Evolutionary conservation across 2,888 invertebrate species (phyloP), one percentile per base, ranked within the genome.

Genomic region (Aethes cnicana): DNA sequence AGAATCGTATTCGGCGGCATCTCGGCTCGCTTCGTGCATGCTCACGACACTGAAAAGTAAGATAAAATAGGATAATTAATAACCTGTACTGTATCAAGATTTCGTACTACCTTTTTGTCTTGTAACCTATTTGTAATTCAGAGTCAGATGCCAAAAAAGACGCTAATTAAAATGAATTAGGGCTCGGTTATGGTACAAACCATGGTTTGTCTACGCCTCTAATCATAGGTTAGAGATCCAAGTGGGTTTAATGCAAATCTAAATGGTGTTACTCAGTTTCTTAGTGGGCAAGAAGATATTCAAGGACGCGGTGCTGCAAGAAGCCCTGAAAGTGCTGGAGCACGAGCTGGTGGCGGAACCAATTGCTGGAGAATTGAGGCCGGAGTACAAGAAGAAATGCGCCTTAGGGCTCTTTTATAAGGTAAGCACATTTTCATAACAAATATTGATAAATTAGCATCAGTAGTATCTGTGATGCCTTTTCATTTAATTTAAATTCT

Each of bases 341-440:
- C 58, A 75, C 0, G 95, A 95, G 74, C 54, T 94, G 0, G 64
- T 84, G 4, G 92, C 93, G 0, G 91, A 92, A 60, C 76, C 85
- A 32, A 80, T 90, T 21, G 80, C 91, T 1, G 92, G 92, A 0
- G 92, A 93, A 62, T 88, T 92, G 4, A 81, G 86, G 1, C 91
- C 93, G 0, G 82, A 85, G 25, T 95, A 91, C 63, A 85, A 94
- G 32, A 92, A 90, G 61, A 81, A 86, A 23, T 79, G 94, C 12
- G 92, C 94, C 0, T 79, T 92, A 33, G 84, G 91, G 36, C 77
- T 95, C 5, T 91, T 94, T 62, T 95, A 94, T 69, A 94, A 94
- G 88, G 94, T 93, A 74, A 62, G 26, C 28, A 8, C 3, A 5
- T 9, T 14, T 16, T 7, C 8, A 16, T 39, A 16, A n/a, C 14